Evolutionary conservation across 1,140 invertebrate genomes (phyloP).

Genomic region (Drosophila funebris): DNA sequence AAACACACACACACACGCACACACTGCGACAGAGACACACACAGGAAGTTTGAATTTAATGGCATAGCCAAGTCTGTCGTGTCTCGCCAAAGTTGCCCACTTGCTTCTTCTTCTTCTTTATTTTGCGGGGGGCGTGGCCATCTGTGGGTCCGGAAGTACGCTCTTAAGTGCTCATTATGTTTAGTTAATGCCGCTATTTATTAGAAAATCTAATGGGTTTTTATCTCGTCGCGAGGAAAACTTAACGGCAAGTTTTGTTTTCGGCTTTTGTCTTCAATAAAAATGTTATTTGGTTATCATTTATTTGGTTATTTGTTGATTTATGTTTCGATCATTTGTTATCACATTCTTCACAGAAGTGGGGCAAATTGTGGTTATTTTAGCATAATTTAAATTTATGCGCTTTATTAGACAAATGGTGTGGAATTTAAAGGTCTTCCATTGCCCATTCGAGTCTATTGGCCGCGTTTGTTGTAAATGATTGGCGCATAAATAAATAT

Average conservation of each 20-base stretch:
- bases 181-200: conserved; percentile 69
- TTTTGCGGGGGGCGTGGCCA: conserved; percentile 11
- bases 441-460: conserved; percentile 11
- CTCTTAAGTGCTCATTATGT: conserved; percentile 71
- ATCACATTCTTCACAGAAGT: conserved; percentile 41
- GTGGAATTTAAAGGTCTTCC: neutral
- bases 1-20: conserved; percentile 27
- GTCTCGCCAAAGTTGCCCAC: neutral
- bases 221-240: conserved; percentile 39
- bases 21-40: neutral
- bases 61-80: conserved; percentile 29
- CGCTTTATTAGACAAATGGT: conserved; percentile 53
- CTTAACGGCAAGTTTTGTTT: conserved; percentile 19
- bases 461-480: conserved; percentile 34
- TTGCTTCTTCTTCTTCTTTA: conserved; percentile 3
- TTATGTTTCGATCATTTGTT: conserved; percentile 59
- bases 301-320: conserved; percentile 67
- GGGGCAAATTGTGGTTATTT: conserved; percentile 44
- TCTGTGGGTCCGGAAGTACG: conserved; percentile 55
- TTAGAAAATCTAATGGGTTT: conserved; percentile 69
- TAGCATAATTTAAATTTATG: conserved; percentile 69
- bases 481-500: conserved; percentile 65
- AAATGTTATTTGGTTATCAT: conserved; percentile 68
- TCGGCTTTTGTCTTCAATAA: conserved; percentile 32
- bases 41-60: conserved; percentile 65